A percentile compares a stretch with the other conserved stretches of the same genome.
Evolutionary conservation across 1,140 invertebrate species (phyloP).

Genomic region (Drosophila navojoa): DNA sequence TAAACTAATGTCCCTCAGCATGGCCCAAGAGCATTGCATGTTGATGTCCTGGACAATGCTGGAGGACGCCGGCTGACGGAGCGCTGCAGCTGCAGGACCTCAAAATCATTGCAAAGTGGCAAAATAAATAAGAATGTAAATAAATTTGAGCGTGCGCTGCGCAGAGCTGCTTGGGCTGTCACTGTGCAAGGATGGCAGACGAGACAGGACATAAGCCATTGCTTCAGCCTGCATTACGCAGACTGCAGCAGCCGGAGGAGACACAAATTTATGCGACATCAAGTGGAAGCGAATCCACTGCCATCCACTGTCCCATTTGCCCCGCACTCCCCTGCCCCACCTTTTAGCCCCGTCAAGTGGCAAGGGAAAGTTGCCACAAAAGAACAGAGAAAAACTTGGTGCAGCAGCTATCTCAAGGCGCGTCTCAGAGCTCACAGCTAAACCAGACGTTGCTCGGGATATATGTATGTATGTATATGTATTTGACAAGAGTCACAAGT

Average conservation of each 20-base stretch:
- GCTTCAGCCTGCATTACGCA: constrained; percentile 37
- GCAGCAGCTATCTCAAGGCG: constrained; percentile 26
- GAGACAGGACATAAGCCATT: constrained; percentile 63
- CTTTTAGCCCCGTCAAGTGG: constrained; percentile 39
- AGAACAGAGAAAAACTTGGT: constrained; percentile 10
- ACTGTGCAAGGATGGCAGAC: constrained; percentile 37
- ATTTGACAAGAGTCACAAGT: constrained; percentile 9
- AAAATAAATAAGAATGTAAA: constrained; percentile 71
- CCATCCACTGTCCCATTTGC: constrained; percentile 7
- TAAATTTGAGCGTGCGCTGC: constrained; percentile 59
- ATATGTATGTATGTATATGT: neutral
- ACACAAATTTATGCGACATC: constrained; percentile 61
- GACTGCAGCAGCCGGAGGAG: constrained; percentile 26
- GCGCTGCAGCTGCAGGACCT: constrained; percentile 22
- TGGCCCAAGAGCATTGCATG: constrained; percentile 8
- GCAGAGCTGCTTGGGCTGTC: constrained; percentile 12
- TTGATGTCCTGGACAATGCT: constrained; percentile 25
- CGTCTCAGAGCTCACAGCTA: constrained; percentile 22
- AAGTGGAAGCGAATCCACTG: constrained; percentile 44
- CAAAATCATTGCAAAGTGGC: constrained; percentile 69
- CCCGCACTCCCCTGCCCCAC: too few species aligned
- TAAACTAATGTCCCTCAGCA: neutral
- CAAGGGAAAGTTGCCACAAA: constrained; percentile 9
- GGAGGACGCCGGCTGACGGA: neutral
- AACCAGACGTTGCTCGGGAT: constrained; percentile 9